Conservation (phyloP, 2,888 invertebrate species). For the Keiferia lycopersicella region DNA sequence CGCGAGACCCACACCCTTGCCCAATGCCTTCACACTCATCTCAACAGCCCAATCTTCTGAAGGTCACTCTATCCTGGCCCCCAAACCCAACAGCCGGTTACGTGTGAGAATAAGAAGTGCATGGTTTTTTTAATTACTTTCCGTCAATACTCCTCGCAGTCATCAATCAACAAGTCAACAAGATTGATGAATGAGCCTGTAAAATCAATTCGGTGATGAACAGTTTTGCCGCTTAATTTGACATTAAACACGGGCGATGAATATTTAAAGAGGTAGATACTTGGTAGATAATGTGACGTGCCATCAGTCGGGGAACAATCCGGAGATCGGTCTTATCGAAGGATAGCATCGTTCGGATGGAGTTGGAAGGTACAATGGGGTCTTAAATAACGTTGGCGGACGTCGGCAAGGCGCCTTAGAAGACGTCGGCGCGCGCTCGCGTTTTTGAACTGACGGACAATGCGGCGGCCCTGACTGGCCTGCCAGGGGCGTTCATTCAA, state of each 20-base stretch:
- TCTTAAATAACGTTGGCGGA: constrained; percentile 71
- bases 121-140: constrained; percentile 74
- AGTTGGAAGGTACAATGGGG: constrained; percentile 69
- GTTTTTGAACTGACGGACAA: constrained; percentile 70
- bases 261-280: constrained; percentile 43
- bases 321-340: constrained; percentile 55
- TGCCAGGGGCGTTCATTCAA: constrained; percentile 55
- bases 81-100: constrained; percentile 39
- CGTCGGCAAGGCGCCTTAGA: constrained; percentile 73
- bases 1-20: constrained; percentile 38
- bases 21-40: constrained; percentile 25
- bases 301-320: constrained; percentile 69
- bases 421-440: constrained; percentile 57
- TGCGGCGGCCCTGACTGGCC: constrained; percentile 62
- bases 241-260: constrained; percentile 67
- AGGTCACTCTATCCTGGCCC: constrained; percentile 43
- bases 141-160: constrained; percentile 64
- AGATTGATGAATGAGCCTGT: constrained; percentile 71
- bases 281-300: constrained; percentile 61
- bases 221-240: constrained; percentile 73
- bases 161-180: constrained; percentile 76
- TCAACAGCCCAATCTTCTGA: constrained; percentile 27
- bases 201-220: constrained; percentile 74
- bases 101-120: constrained; percentile 51
- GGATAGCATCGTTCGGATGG: constrained; percentile 66